These are phyloP conservation scores for Leucophenga maculata DNA, from an alignment of 2,888 invertebrate species.

Conservation along the genomic window DNA sequence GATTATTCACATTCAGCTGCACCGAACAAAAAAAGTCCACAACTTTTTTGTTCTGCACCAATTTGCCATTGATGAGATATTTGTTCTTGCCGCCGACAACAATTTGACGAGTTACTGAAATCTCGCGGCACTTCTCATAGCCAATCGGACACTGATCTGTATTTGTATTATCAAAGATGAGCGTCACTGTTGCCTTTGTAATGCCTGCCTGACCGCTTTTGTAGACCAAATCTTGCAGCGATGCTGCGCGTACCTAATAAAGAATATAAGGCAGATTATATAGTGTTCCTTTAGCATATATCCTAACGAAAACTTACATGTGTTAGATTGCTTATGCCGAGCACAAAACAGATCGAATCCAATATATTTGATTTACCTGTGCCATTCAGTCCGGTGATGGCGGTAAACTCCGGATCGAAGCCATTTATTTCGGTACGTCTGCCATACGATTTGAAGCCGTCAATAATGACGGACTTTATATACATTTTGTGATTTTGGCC, in stretches of 20 bases:
- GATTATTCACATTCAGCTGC: slow-evolving; percentile 98
- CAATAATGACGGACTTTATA: slow-evolving; percentile 91
- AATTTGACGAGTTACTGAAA: slow-evolving; percentile 92
- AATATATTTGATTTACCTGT: slow-evolving; percentile 98
- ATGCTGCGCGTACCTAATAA: slow-evolving; percentile 87
- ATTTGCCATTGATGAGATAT: slow-evolving; percentile 93
- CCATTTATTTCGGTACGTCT: slow-evolving; percentile 91
- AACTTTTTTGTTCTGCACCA: slow-evolving; percentile 91
- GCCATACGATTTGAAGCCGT: slow-evolving; percentile 99
- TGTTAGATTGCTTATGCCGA: slow-evolving; percentile 93
- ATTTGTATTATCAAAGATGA: slow-evolving; percentile 94
- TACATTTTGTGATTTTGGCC: slow-evolving; percentile 77
- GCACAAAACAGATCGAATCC: slow-evolving; percentile 97
- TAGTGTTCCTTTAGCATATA: too few relatives aligned
- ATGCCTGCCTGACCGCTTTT: slow-evolving; percentile 97
- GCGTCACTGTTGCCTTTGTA: slow-evolving; percentile 94
- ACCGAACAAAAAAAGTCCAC: slow-evolving; percentile 96
- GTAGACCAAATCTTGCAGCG: slow-evolving; percentile 95
- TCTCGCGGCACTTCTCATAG: slow-evolving; percentile 91
- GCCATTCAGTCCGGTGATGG: slow-evolving; percentile 97
- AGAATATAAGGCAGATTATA: neutral
- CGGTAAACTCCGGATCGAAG: slow-evolving; percentile 96
- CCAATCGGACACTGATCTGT: slow-evolving; percentile 88
- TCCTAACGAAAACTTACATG: slow-evolving; percentile 89
- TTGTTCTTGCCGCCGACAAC: slow-evolving; percentile 89